Conservation (phyloP, 2,888 invertebrate genomes). For the Dolichopus griseipennis region DNA sequence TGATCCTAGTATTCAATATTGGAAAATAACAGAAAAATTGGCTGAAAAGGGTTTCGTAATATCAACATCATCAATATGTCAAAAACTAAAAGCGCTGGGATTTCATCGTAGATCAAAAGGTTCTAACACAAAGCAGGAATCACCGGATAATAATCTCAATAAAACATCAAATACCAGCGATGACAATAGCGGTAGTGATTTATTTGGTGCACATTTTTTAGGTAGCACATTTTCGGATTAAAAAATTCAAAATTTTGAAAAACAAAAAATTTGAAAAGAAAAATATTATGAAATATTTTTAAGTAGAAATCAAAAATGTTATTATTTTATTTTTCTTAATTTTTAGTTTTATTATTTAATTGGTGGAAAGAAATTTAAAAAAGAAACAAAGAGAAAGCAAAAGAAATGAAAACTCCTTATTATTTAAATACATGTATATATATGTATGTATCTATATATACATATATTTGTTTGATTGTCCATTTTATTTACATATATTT, state of each 20-base stretch:
- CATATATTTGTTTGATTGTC: no score
- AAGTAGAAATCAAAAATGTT: no score
- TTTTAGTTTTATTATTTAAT: no score
- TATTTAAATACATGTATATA: neutral
- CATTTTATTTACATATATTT: no score
- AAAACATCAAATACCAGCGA: slow-evolving; percentile 7
- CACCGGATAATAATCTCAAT: neutral
- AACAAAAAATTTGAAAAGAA: neutral
- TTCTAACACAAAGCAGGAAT: slow-evolving; percentile 25
- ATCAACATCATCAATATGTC: slow-evolving; percentile 42
- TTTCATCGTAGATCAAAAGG: slow-evolving; percentile 40
- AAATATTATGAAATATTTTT: neutral
- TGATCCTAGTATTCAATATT: slow-evolving; percentile 41
- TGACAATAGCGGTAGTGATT: slow-evolving; percentile 1
- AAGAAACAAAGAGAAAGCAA: neutral
- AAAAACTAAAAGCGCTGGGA: slow-evolving; percentile 41
- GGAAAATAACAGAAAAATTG: slow-evolving; percentile 40
- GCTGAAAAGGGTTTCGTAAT: slow-evolving; percentile 41
- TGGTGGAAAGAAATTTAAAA: no score
- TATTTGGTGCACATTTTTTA: slow-evolving; percentile 9
- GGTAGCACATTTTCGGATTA: slow-evolving; percentile 8
- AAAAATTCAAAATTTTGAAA: neutral
- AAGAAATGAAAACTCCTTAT: neutral
- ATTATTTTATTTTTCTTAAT: no score
- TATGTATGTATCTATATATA: neutral